Evolutionary conservation across 2,888 invertebrate genomes (phyloP).

Genomic region (Conchocele bisecta): DNA sequence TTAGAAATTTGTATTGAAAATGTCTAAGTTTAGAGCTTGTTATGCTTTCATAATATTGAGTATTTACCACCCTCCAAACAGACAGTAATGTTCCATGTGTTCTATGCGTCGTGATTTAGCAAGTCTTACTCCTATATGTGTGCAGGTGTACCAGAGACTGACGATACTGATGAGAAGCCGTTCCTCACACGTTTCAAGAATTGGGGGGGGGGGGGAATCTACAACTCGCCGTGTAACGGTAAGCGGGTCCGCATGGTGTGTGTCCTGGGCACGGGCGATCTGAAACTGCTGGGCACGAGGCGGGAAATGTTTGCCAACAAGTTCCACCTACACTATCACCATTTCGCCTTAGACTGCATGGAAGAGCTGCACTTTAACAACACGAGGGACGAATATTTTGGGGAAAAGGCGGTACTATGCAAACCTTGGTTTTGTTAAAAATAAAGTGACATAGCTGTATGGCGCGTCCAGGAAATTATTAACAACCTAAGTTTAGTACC

Average conservation of each 20-base stretch:
- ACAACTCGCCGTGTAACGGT: constrained; percentile 72
- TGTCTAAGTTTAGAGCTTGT: no score
- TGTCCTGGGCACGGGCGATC: constrained; percentile 77
- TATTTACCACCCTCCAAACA: no score
- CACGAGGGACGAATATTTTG: constrained; percentile 66
- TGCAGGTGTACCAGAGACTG: constrained; percentile 72
- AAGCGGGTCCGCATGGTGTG: constrained; percentile 76
- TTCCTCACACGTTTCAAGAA: constrained; percentile 77
- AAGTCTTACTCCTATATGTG: no score
- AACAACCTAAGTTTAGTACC: no score
- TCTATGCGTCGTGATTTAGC: no score
- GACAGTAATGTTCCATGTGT: no score
- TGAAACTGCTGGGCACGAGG: constrained; percentile 66
- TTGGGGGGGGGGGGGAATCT: constrained; percentile 67
- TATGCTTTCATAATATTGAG: no score
- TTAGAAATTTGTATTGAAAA: no score
- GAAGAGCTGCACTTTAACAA: constrained; percentile 70
- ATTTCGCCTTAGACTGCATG: constrained; percentile 75
- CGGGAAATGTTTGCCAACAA: constrained; percentile 81
- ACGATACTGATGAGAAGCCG: constrained; percentile 58
- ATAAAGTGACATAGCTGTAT: constrained; percentile 56
- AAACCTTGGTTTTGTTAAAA: constrained; percentile 63
- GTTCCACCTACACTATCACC: constrained; percentile 73
- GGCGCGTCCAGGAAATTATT: no score
- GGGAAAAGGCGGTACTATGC: constrained; percentile 55